Conservation (phyloP, 2,888 invertebrate species). For the Aspidiotus rigidus region DNA sequence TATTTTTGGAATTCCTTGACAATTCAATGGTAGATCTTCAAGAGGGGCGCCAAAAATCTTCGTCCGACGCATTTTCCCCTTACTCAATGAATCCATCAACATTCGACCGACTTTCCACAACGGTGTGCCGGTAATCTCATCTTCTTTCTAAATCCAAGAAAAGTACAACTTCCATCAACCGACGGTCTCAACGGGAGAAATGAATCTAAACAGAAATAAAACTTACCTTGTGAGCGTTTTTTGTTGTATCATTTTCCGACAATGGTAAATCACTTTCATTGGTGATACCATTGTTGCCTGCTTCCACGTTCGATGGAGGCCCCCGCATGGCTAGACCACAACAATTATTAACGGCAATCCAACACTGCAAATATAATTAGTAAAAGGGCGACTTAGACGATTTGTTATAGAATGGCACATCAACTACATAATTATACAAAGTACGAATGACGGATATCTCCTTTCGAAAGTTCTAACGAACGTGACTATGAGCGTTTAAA, state of each 20-base stretch:
- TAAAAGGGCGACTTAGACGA: too few species aligned
- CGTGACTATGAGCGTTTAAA: too few species aligned
- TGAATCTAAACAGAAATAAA: too few species aligned
- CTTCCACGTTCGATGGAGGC: conserved; percentile 34
- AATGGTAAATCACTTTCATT: too few species aligned
- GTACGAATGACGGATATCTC: too few species aligned
- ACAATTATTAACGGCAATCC: conserved; percentile 39
- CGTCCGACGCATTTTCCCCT: conserved; percentile 31
- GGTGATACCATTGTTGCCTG: not conserved
- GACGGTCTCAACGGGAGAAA: not conserved
- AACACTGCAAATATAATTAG: conserved; percentile 37
- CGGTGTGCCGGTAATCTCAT: conserved; percentile 12
- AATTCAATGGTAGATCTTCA: conserved; percentile 40
- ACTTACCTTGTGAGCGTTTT: too few species aligned
- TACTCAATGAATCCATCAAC: conserved; percentile 34
- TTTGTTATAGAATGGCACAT: too few species aligned
- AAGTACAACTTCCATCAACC: conserved; percentile 10
- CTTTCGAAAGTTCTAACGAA: too few species aligned
- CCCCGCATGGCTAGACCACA: conserved; percentile 40
- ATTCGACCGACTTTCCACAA: conserved; percentile 36
- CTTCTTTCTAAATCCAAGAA: conserved; percentile 24
- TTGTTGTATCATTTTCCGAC: too few species aligned
- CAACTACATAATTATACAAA: too few species aligned
- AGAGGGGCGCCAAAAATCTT: conserved; percentile 40
- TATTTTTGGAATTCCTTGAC: conserved; percentile 40